Percentiles rank a stretch among this genome's conserved stretches.
Conservation (phyloP, 2,888 invertebrate genomes). For the Andrena haemorrhoa region DNA sequence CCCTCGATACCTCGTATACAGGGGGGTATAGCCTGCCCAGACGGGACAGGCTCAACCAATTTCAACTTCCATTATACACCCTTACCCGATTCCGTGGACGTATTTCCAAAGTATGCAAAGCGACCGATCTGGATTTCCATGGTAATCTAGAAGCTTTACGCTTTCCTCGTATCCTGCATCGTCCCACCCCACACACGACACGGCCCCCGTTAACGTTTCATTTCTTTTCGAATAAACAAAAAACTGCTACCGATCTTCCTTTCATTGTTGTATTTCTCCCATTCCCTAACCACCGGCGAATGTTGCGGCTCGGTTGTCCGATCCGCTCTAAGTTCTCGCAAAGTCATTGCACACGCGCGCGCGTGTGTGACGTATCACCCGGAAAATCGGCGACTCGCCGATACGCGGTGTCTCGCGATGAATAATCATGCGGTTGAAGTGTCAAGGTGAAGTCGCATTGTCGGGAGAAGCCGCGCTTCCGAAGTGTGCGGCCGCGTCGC, state of each 20-base stretch:
- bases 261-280: too few relatives aligned
- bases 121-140: conserved; percentile 63
- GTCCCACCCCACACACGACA: not conserved
- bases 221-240: not conserved
- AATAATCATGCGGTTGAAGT: not conserved
- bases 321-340: too few relatives aligned
- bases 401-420: too few relatives aligned
- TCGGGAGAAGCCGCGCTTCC: not conserved
- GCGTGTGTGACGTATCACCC: too few relatives aligned
- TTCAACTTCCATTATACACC: conserved; percentile 85
- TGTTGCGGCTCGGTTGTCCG: too few relatives aligned
- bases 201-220: not conserved
- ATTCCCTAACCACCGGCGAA: too few relatives aligned
- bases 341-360: too few relatives aligned
- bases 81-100: conserved; percentile 78
- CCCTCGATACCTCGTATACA: conserved; percentile 81
- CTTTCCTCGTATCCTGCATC: conserved; percentile 8
- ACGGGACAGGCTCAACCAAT: conserved; percentile 84
- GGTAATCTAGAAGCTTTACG: conserved; percentile 57
- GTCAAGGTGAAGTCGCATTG: not conserved
- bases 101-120: conserved; percentile 78
- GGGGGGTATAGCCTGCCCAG: conserved; percentile 79
- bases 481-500: not conserved
- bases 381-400: too few relatives aligned
- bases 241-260: too few relatives aligned